Evolutionary conservation across 2,888 invertebrate species (phyloP).

Genomic region (Cinara cedri): DNA sequence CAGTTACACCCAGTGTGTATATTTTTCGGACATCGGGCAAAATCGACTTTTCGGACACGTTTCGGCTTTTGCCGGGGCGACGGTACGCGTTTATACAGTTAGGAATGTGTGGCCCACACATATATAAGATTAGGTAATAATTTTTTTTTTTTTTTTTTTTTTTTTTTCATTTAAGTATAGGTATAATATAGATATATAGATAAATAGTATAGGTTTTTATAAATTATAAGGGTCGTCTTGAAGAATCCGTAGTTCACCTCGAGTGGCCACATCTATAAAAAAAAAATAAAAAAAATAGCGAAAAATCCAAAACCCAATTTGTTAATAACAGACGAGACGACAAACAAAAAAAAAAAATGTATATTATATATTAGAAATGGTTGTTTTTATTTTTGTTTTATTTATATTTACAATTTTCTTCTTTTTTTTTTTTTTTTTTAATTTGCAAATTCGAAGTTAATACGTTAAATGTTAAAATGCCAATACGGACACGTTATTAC

Average conservation of each 20-base stretch:
- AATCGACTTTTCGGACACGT: too few species aligned
- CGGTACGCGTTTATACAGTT: too few species aligned
- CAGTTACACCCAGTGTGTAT: too few species aligned
- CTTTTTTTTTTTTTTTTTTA: too few species aligned
- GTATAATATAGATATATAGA: slow-evolving; percentile 18
- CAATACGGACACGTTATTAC: too few species aligned
- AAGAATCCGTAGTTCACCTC: slow-evolving; percentile 59
- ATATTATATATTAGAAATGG: background rate
- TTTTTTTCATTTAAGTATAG: slow-evolving; percentile 23
- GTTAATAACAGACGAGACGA: slow-evolving; percentile 47
- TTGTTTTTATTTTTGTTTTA: too few species aligned
- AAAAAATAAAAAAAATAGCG: slow-evolving; percentile 48
- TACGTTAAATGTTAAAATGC: too few species aligned
- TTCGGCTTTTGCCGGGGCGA: too few species aligned
- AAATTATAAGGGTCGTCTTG: slow-evolving; percentile 56
- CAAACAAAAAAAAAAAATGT: background rate
- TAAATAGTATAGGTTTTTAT: slow-evolving; percentile 55
- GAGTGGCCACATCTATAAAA: slow-evolving; percentile 60
- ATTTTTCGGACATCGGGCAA: too few species aligned
- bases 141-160: slow-evolving; percentile 40
- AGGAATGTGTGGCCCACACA: too few species aligned
- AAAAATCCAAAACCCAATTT: slow-evolving; percentile 50
- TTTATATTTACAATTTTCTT: too few species aligned
- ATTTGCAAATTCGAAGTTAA: too few species aligned
- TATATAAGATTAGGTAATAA: background rate